Evolutionary conservation across 2,797 vertebrate species (phyloP).

Genomic region (Oceanodroma leucorhoa): DNA sequence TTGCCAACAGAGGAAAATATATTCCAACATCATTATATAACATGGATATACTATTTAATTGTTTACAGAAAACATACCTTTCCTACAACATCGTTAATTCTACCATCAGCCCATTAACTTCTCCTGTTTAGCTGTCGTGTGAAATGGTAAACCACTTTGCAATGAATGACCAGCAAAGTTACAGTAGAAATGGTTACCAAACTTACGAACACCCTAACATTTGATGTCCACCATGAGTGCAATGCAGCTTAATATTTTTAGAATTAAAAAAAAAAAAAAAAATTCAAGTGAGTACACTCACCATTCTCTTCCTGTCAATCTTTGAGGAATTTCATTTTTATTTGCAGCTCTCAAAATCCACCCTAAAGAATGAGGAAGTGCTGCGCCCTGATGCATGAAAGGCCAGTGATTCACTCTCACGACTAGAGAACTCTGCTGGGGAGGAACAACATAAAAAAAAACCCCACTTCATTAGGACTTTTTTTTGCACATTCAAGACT

Average conservation of each 20-base stretch:
- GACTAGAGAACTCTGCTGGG: neutral
- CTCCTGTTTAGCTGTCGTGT: neutral
- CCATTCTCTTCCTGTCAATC: neutral
- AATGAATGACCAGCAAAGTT: neutral
- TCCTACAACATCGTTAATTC: neutral
- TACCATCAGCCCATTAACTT: neutral
- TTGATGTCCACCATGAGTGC: neutral
- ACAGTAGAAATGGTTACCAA: neutral
- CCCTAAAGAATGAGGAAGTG: neutral
- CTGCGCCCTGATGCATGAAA: neutral
- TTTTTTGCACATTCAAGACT: neutral
- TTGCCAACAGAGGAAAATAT: neutral
- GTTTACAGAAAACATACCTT: neutral
- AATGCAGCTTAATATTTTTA: neutral
- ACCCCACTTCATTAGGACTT: neutral
- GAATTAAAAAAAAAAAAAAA: neutral
- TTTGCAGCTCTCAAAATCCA: neutral
- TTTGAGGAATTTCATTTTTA: neutral
- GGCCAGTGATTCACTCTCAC: accelerated
- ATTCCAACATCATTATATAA: neutral
- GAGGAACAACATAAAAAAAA: neutral
- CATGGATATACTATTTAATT: neutral
- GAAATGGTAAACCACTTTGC: neutral
- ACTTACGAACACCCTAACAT: neutral
- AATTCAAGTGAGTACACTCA: neutral